A percentile compares a stretch with the other conserved stretches of the same genome.
phyloP scores from a whole-genome alignment of 2,797 vertebrate genomes.

The Gymnoscopelus microlampas region DNA sequence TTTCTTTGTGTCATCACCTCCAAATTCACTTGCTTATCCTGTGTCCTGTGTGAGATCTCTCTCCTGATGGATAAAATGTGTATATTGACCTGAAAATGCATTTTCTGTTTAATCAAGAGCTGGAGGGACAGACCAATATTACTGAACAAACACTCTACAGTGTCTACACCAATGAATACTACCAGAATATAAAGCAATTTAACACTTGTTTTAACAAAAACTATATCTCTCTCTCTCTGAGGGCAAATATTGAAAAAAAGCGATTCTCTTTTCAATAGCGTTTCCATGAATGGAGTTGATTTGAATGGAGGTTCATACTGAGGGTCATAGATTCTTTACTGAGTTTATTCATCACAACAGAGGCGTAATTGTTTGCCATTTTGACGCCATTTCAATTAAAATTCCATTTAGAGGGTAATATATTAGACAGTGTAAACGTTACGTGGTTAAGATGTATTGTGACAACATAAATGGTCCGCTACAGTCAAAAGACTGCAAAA shows the following conservation, averaged over 20 bases:
- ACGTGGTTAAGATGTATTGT: slow-evolving; percentile 74
- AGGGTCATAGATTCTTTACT: slow-evolving; percentile 94
- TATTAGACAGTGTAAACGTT: slow-evolving; percentile 84
- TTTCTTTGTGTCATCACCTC: too few relatives aligned
- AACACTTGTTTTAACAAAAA: too few relatives aligned
- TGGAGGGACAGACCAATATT: too few relatives aligned
- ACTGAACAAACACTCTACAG: too few relatives aligned
- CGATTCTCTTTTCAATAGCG: slow-evolving; percentile 78
- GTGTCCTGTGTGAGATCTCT: too few relatives aligned
- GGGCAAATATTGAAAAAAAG: slow-evolving; percentile 91
- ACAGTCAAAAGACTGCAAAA: slow-evolving; percentile 22
- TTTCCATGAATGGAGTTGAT: slow-evolving; percentile 97
- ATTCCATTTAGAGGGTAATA: slow-evolving; percentile 95
- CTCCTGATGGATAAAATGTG: too few relatives aligned
- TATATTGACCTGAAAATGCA: too few relatives aligned
- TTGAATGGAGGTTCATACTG: slow-evolving; percentile 88
- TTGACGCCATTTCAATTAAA: slow-evolving; percentile 97
- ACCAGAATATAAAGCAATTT: too few relatives aligned
- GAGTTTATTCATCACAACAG: slow-evolving; percentile 99
- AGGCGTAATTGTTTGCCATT: slow-evolving; percentile 98
- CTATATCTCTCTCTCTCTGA: slow-evolving; percentile 60
- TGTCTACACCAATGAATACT: too few relatives aligned
- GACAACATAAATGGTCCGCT: slow-evolving; percentile 67
- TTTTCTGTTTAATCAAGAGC: too few relatives aligned
- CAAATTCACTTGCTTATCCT: too few relatives aligned